A percentile compares a stretch with the other conserved stretches of the same genome.
Conservation (phyloP, 2,888 invertebrate species). For the Leptinotarsa juncta region DNA sequence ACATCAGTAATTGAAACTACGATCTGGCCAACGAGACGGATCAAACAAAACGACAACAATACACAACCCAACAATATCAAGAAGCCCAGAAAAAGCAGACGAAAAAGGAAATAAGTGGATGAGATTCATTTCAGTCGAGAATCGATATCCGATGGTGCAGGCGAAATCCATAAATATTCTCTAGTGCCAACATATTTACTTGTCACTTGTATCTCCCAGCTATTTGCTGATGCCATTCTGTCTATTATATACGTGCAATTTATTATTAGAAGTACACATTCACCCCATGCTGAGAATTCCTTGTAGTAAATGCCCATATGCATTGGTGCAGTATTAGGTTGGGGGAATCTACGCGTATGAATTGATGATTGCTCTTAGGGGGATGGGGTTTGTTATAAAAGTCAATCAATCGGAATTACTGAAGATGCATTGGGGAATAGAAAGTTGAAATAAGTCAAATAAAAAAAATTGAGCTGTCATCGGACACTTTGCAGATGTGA, state of each 20-base stretch:
- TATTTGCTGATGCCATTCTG: constrained; percentile 50
- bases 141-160: constrained; percentile 38
- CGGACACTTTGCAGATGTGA: too few relatives aligned
- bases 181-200: constrained; percentile 50
- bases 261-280: constrained; percentile 42
- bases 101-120: constrained; percentile 31
- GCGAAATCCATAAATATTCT: constrained; percentile 38
- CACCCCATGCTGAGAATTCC: constrained; percentile 30
- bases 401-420: neutral
- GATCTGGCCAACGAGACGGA: constrained; percentile 11
- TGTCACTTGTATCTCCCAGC: constrained; percentile 52
- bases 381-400: too few relatives aligned
- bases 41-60: constrained; percentile 20
- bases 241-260: constrained; percentile 46
- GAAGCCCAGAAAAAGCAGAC: constrained; percentile 20
- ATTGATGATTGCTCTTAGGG: constrained; percentile 16
- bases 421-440: neutral
- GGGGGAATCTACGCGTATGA: constrained; percentile 23
- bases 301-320: constrained; percentile 24
- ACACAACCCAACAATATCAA: constrained; percentile 18
- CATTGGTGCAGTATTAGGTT: constrained; percentile 19
- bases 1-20: constrained; percentile 8
- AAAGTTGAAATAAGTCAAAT: neutral
- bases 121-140: constrained; percentile 35
- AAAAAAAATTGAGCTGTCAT: too few relatives aligned